Percentiles rank a stretch among this genome's conserved stretches.
Evolutionary conservation across 2,888 invertebrate genomes (phyloP).

Genomic region (Mellilla xanthometata): DNA sequence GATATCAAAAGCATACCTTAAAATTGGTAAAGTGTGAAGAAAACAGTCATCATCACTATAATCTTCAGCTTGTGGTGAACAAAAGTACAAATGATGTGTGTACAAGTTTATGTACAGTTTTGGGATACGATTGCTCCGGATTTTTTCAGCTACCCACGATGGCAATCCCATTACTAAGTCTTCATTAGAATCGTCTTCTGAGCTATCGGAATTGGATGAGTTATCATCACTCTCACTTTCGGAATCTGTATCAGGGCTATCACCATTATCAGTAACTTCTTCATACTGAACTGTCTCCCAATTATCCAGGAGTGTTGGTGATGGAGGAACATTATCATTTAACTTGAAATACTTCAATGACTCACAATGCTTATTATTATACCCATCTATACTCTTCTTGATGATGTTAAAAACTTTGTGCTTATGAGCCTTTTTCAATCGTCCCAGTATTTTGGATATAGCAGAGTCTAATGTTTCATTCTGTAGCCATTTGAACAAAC

Average conservation of each 20-base stretch:
- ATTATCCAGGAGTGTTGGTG: constrained; percentile 7
- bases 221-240: constrained; percentile 36
- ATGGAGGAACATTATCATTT: constrained; percentile 22
- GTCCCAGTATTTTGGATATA: constrained; percentile 84
- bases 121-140: constrained; percentile 84
- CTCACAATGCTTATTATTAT: constrained; percentile 81
- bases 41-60: constrained; percentile 83
- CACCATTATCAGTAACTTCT: constrained; percentile 20
- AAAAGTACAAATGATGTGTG: constrained; percentile 84
- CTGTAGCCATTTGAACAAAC: constrained; percentile 89
- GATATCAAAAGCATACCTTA: constrained; percentile 82
- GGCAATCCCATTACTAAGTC: constrained; percentile 63
- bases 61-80: constrained; percentile 88
- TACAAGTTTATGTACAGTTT: constrained; percentile 87
- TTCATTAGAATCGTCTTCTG: constrained; percentile 30
- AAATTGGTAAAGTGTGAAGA: constrained; percentile 82
- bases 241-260: constrained; percentile 30
- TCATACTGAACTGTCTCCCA: constrained; percentile 12
- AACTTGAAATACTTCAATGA: constrained; percentile 83
- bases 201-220: constrained; percentile 36
- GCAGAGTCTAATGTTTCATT: constrained; percentile 87
- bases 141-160: constrained; percentile 85
- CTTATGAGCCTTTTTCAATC: constrained; percentile 82
- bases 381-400: constrained; percentile 84
- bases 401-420: constrained; percentile 81